Evolutionary conservation across 2,113 vertebrate species (phyloP).

Genomic region (Takifugu flavidus): DNA sequence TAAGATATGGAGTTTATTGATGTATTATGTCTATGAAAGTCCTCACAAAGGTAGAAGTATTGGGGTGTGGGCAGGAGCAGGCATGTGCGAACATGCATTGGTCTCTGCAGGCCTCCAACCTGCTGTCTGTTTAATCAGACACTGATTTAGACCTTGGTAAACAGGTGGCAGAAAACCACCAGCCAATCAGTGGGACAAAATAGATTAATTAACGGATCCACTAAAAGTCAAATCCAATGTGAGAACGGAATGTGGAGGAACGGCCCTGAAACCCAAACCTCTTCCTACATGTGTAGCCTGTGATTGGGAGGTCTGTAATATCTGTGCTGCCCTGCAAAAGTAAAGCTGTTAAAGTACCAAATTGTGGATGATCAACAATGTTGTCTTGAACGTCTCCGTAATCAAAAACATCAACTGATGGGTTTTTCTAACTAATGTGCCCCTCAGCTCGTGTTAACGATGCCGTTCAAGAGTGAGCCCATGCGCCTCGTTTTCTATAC

Average conservation of each 20-base stretch:
- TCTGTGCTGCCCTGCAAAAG: neutral
- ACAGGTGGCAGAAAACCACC: conserved; percentile 67
- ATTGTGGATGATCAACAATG: conserved; percentile 8
- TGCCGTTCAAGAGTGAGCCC: neutral
- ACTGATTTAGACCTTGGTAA: conserved; percentile 64
- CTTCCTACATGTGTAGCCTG: conserved; percentile 1
- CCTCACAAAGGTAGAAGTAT: no score
- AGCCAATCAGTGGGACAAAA: conserved; percentile 68
- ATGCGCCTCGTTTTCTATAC: conserved; percentile 7
- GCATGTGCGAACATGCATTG: neutral
- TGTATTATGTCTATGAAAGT: no score
- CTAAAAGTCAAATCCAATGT: conserved; percentile 49
- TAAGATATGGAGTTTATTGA: no score
- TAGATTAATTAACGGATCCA: conserved; percentile 61
- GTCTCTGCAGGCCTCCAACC: conserved; percentile 47
- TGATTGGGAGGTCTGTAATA: no score
- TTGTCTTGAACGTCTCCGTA: conserved; percentile 28
- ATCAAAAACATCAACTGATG: conserved; percentile 40
- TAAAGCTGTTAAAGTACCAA: neutral
- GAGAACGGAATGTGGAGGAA: conserved; percentile 26
- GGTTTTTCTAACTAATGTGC: conserved; percentile 52
- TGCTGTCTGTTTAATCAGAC: conserved; percentile 65
- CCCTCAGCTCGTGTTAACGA: conserved; percentile 39
- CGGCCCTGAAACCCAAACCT: conserved; percentile 23
- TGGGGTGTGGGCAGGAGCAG: neutral